phyloP scores from a whole-genome alignment of 1,140 invertebrate species.

The Halotydeus destructor region DNA sequence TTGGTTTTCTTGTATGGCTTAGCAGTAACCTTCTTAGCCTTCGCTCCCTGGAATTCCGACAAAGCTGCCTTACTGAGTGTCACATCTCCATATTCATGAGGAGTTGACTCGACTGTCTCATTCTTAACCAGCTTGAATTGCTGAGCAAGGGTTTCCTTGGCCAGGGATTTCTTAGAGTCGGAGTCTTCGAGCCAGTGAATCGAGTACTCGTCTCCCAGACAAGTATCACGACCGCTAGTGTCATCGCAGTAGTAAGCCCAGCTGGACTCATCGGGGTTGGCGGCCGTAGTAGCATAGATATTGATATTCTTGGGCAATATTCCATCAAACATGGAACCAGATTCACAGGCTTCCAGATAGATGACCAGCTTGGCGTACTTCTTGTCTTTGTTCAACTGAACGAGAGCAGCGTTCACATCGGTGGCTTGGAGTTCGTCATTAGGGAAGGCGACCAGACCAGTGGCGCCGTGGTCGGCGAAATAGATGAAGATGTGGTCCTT shows the following conservation, averaged over 20 bases:
- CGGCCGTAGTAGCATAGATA: conserved; percentile 40
- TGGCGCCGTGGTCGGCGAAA: conserved; percentile 43
- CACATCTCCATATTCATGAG: conserved; percentile 34
- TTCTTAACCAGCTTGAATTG: conserved; percentile 34
- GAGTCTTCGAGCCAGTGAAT: conserved; percentile 30
- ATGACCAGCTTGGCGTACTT: conserved; percentile 32
- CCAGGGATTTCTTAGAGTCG: conserved; percentile 29
- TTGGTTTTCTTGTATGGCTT: no score
- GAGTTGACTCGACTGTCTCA: conserved; percentile 36
- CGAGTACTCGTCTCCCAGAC: conserved; percentile 36
- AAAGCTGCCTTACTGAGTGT: conserved; percentile 5
- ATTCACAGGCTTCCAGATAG: conserved; percentile 43
- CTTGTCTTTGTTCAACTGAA: conserved; percentile 26
- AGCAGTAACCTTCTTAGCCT: no score
- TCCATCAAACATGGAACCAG: conserved; percentile 38
- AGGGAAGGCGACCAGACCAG: conserved; percentile 36
- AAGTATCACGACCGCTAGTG: conserved; percentile 26
- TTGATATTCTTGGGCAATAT: conserved; percentile 31
- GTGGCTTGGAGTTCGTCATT: conserved; percentile 26
- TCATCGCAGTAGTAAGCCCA: conserved; percentile 36
- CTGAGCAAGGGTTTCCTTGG: conserved; percentile 29
- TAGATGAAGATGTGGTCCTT: conserved; percentile 40
- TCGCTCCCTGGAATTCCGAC: conserved; percentile 8
- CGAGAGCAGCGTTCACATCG: conserved; percentile 25
- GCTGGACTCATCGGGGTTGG: conserved; percentile 34